Evolutionary conservation across 2,888 invertebrate genomes (phyloP), one percentile per base, ranked within the genome.

Genomic region (Zonitis immaculata): DNA sequence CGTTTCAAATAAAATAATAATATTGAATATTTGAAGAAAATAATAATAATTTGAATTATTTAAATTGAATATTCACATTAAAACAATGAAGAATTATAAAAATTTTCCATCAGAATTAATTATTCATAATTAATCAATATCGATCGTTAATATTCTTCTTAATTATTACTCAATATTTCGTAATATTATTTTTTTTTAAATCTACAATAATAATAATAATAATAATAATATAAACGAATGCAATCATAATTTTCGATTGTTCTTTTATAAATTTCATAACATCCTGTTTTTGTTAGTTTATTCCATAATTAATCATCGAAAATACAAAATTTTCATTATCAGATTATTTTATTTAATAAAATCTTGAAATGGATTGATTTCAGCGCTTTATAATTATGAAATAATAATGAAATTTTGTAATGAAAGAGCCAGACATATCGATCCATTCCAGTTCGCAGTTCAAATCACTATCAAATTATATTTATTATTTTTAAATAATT

Each of bases 401-500:
- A 42, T 42, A 42, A 46, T 49, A 49, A 46, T 39, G 2, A n/a
- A 47, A 39, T 39, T 18, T 39, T 42, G 18, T 27, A 12, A 14
- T 43, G 51, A 35, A 54, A 51, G 39, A 43, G 42, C 52, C 49
- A 56, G 52, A 56, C 52, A 35, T 56, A 52, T 56, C 47, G 56
- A 56, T 56, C 52, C 30, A 44, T 12, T 12, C 16, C 28, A 46
- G 47, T 54, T 51, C 47, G 44, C 51, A 54, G 57, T 57, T 54
- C 53, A 48, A 51, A 45, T 47, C 46, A 44, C 47, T 57, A 57
- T 57, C 57, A 51, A 47, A 18, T n/a, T 26, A 22, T 35, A 51
- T 48, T 54, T 16, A 53, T 49, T 54, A 47, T 55, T 57, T 54
- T 51, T 49, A 52, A 46, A 52, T 35, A 35, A 9, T 9, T 44